These are phyloP conservation scores for Galerucella calmariensis DNA, from an alignment of 2,888 invertebrate genomes.

Conservation along the genomic window DNA sequence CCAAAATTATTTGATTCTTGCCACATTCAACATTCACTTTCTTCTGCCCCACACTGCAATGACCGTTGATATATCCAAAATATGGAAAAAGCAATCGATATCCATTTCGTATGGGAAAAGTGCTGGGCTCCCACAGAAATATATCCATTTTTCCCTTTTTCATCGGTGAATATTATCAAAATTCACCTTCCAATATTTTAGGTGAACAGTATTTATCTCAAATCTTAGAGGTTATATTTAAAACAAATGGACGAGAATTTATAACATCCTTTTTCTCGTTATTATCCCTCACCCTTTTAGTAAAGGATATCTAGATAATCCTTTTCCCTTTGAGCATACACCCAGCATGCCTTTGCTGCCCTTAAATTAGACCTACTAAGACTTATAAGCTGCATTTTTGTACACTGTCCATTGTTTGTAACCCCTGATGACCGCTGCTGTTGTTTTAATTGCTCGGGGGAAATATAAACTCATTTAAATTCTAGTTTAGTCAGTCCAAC, in stretches of 20 bases:
- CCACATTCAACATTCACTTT: too few species aligned
- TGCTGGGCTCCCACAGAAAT: too few species aligned
- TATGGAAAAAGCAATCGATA: too few species aligned
- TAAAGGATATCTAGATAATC: slow-evolving; percentile 21
- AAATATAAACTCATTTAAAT: slow-evolving; percentile 53
- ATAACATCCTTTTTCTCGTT: background rate
- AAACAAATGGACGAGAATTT: background rate
- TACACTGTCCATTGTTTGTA: slow-evolving; percentile 35
- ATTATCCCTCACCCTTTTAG: slow-evolving; percentile 25
- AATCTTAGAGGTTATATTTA: background rate
- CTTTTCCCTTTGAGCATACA: slow-evolving; percentile 15
- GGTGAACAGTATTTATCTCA: background rate
- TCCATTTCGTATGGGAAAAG: too few species aligned
- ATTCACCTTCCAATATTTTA: background rate
- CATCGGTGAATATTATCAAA: too few species aligned
- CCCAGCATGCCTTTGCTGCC: slow-evolving; percentile 26
- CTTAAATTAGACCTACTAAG: slow-evolving; percentile 58
- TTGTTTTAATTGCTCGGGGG: slow-evolving; percentile 63
- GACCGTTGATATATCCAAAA: too few species aligned
- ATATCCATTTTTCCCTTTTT: too few species aligned
- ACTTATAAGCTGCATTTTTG: slow-evolving; percentile 56
- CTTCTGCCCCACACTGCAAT: too few species aligned
- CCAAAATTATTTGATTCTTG: too few species aligned
- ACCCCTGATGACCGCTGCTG: slow-evolving; percentile 58
- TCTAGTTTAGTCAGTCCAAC: slow-evolving; percentile 44